A percentile compares a stretch with the other conserved stretches of the same genome.
These are phyloP conservation scores for Bombus consobrinus DNA, from an alignment of 1,140 invertebrate genomes.

Conservation along the genomic window DNA sequence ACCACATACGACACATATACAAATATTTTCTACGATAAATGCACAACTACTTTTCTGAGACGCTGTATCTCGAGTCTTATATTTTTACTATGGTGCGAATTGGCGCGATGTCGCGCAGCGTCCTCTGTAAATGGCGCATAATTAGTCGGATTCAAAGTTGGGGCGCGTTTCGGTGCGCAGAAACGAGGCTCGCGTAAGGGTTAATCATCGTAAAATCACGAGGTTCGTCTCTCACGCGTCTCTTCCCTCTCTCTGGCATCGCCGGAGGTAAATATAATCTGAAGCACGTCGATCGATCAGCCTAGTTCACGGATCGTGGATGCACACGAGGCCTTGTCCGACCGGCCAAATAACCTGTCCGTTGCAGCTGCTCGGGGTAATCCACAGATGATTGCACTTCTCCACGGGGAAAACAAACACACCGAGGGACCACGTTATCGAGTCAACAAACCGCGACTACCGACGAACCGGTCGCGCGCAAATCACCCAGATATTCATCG, in stretches of 20 bases:
- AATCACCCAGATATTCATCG: neutral
- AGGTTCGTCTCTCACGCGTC: neutral
- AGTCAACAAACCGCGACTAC: constrained; percentile 47
- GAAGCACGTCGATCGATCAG: constrained; percentile 55
- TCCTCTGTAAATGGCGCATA: neutral
- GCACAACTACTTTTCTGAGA: neutral
- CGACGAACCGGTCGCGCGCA: neutral
- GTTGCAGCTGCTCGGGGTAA: constrained; percentile 52
- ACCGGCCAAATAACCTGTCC: constrained; percentile 54
- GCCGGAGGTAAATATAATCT: constrained; percentile 46
- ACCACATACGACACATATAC: too few relatives aligned
- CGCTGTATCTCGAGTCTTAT: neutral
- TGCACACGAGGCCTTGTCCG: constrained; percentile 16
- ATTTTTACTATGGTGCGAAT: neutral
- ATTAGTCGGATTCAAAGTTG: constrained; percentile 32
- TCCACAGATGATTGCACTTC: constrained; percentile 63
- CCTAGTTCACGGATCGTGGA: constrained; percentile 53
- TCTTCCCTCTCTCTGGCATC: neutral
- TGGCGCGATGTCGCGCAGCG: neutral
- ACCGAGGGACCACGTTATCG: constrained; percentile 3
- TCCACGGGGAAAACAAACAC: constrained; percentile 34
- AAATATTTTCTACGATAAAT: too few relatives aligned
- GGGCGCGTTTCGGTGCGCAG: neutral
- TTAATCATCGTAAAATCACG: constrained; percentile 33
- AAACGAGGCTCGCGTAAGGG: neutral